phyloP scores from a whole-genome alignment of 2,888 invertebrate species.

The Sabatieria punctata region DNA sequence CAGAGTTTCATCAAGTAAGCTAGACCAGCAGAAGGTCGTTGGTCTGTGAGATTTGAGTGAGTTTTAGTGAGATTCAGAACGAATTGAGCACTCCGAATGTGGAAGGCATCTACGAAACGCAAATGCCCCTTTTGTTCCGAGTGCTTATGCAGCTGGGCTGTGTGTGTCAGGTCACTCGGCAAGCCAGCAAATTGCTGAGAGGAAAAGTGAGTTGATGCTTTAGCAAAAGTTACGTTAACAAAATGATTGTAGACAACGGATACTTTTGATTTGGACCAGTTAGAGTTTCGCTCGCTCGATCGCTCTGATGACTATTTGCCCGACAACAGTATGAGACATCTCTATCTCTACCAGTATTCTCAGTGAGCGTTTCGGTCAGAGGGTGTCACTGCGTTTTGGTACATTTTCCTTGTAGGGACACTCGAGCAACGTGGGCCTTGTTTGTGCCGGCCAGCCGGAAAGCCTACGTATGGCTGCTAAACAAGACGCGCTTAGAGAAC shows the following conservation, averaged over 20 bases:
- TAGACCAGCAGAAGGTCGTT: no score
- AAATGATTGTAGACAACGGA: slow-evolving; percentile 40
- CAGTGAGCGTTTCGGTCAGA: slow-evolving; percentile 15
- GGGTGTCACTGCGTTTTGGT: slow-evolving; percentile 9
- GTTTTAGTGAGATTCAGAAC: slow-evolving; percentile 49
- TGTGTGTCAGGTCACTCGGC: slow-evolving; percentile 35
- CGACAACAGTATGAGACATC: slow-evolving; percentile 48
- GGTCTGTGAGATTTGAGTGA: no score
- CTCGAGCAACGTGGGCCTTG: slow-evolving; percentile 68
- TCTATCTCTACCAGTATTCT: slow-evolving; percentile 64
- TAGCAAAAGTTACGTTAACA: background rate
- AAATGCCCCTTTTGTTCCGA: slow-evolving; percentile 68
- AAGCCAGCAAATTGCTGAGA: background rate
- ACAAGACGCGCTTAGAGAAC: slow-evolving; percentile 42
- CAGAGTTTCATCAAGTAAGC: slow-evolving; percentile 38
- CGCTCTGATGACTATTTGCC: slow-evolving; percentile 55
- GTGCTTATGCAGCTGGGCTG: slow-evolving; percentile 71
- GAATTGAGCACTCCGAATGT: slow-evolving; percentile 65
- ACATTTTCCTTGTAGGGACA: slow-evolving; percentile 38
- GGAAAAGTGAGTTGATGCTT: background rate
- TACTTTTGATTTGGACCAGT: slow-evolving; percentile 58
- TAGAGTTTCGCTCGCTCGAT: slow-evolving; percentile 59
- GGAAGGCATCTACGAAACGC: slow-evolving; percentile 95
- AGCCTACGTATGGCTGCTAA: slow-evolving; percentile 60
- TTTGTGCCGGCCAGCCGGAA: slow-evolving; percentile 60